These are phyloP conservation scores for Mesorhabditis spiculigera DNA, from an alignment of 2,888 invertebrate genomes.

Conservation along the genomic window DNA sequence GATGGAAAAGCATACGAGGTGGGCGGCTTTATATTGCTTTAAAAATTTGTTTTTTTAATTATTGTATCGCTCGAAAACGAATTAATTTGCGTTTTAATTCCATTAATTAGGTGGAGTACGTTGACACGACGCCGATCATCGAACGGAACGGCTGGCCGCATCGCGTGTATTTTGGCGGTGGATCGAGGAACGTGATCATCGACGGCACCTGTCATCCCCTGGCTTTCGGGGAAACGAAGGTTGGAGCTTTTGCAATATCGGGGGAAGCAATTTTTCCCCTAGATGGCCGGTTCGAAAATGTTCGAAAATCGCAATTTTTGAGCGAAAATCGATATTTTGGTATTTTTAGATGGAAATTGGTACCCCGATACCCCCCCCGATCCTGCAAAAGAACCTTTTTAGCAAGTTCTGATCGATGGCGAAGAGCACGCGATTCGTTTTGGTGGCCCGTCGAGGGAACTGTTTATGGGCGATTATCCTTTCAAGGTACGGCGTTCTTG, in stretches of 20 bases:
- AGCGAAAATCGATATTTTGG: no score
- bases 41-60: conserved; percentile 34
- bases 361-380: no score
- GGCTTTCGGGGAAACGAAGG: conserved; percentile 46
- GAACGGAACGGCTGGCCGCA: conserved; percentile 58
- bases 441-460: conserved; percentile 85
- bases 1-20: conserved; percentile 57
- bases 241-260: background rate
- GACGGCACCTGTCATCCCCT: conserved; percentile 47
- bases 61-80: no score
- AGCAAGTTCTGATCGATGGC: conserved; percentile 58
- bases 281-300: no score
- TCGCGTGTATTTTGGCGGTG: conserved; percentile 51
- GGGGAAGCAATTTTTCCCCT: no score
- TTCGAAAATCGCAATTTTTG: no score
- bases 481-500: conserved; percentile 79
- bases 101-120: conserved; percentile 52
- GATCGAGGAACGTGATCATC: conserved; percentile 53
- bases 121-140: conserved; percentile 53
- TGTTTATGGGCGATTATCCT: conserved; percentile 82
- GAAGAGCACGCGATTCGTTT: conserved; percentile 71
- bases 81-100: no score
- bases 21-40: conserved; percentile 58
- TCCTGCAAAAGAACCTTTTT: background rate
- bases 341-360: no score